Base-by-base conservation (phyloP, 2,888 invertebrate genomes). In the Tupiocoris notatus region DNA sequence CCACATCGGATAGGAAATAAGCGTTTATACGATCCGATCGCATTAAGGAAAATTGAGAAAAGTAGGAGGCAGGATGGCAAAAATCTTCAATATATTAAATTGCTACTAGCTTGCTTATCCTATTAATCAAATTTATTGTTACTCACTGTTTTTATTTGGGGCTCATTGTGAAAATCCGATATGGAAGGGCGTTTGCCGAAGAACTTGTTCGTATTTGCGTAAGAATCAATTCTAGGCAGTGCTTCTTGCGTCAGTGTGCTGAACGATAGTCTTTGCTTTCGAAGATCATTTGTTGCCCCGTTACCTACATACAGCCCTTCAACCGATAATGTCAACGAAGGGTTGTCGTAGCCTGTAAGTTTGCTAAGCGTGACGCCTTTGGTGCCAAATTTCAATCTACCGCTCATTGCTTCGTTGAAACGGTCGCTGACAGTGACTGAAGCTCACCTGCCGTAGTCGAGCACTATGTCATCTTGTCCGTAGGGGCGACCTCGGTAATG, bases 221-320 rank as follows among this genome's bases (percentile, higher is more conserved):
- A 95, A 83, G 94, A 92, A 82, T 94, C 93, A 84, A 92, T 86
- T 76, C 93, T 86, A 0, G 94, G 94, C 56, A 94, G 83, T 0
- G 92, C 91, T 83, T 95, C 95, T 81, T 91, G 88, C 0, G 91
- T 91, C 76, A 92, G 85, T 81, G 90, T 90, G 0, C 89, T 89
- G 80, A 90, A 82, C 1, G 89, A 89, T 22, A 87, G 83, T 81
- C 88, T 88, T 25, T 71, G 77, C 25, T 77, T 68, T 21, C 57
- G 16, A 3, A 23, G 18, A 21, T 39, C 56, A 12, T 59, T 22
- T 1, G 59, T 17, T n/a, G 67, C 21, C 25, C 70, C 62, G 25
- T 7, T 56, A 57, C 21, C 56, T 21, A 20, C 64, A 17, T 58
- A 56, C n/a, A 70, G 17, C 16, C 73, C 73, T 57, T 74, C 39